phyloP scores from a whole-genome alignment of 2,888 invertebrate species.

The Caenorhabditis sp. region DNA sequence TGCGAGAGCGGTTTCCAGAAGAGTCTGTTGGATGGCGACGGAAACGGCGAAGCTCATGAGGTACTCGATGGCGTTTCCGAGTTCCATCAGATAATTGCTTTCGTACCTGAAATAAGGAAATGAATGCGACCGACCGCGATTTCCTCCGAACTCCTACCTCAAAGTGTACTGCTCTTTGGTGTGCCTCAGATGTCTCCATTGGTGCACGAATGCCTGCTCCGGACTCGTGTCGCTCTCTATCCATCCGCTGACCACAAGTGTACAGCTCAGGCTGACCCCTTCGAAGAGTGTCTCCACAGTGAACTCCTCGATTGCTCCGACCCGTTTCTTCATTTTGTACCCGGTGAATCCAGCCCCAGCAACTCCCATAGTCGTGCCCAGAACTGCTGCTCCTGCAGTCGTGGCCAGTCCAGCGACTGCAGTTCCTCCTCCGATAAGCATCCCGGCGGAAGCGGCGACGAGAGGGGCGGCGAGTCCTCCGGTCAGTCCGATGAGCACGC shows the following conservation, averaged over 20 bases:
- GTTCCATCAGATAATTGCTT: slow-evolving; percentile 68
- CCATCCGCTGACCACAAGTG: slow-evolving; percentile 85
- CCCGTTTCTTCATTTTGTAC: slow-evolving; percentile 84
- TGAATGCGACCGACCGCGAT: background rate
- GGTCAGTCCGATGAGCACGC: slow-evolving; percentile 84
- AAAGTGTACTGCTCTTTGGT: slow-evolving; percentile 84
- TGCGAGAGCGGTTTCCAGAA: slow-evolving; percentile 84
- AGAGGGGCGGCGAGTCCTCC: slow-evolving; percentile 85
- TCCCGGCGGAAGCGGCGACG: slow-evolving; percentile 81
- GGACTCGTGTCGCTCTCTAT: slow-evolving; percentile 81
- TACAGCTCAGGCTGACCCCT: slow-evolving; percentile 81
- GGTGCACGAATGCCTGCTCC: slow-evolving; percentile 80
- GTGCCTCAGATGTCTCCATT: slow-evolving; percentile 83
- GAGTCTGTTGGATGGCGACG: slow-evolving; percentile 83
- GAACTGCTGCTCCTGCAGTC: slow-evolving; percentile 81
- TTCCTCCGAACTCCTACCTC: slow-evolving; percentile 80
- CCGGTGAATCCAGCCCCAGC: slow-evolving; percentile 85
- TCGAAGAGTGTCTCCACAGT: slow-evolving; percentile 82
- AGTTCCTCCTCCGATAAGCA: slow-evolving; percentile 64
- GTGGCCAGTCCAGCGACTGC: slow-evolving; percentile 81
- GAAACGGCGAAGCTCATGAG: slow-evolving; percentile 82
- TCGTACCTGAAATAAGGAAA: slow-evolving; percentile 54
- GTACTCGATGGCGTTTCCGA: slow-evolving; percentile 83
- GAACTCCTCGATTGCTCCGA: slow-evolving; percentile 85
- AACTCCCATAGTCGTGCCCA: slow-evolving; percentile 84